These are phyloP conservation scores for Horisme vitalbata DNA, from an alignment of 2,888 invertebrate genomes.

Conservation along the genomic window DNA sequence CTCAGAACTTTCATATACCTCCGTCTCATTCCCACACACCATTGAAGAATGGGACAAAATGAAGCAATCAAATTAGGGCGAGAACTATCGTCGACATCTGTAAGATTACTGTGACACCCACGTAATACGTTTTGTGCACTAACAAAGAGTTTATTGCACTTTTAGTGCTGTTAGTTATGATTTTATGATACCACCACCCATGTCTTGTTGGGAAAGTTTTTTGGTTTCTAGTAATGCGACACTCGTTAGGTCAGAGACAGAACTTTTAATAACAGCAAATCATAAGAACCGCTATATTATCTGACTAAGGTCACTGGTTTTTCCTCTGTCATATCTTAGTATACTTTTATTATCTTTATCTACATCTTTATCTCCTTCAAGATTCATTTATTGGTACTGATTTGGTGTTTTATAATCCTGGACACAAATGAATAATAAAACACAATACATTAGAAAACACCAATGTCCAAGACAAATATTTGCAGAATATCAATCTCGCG, in stretches of 20 bases:
- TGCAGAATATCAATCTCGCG: no score
- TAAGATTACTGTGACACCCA: constrained; percentile 61
- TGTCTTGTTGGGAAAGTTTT: constrained; percentile 28
- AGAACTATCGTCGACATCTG: constrained; percentile 64
- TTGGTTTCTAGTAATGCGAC: neutral
- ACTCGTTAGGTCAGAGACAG: neutral
- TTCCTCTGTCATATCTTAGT: no score
- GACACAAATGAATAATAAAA: no score
- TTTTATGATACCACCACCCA: constrained; percentile 32
- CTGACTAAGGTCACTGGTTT: no score
- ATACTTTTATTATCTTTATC: no score
- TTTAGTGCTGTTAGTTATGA: constrained; percentile 47
- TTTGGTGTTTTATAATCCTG: no score
- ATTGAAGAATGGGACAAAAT: constrained; percentile 24
- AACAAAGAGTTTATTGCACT: constrained; percentile 69
- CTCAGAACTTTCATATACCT: constrained; percentile 39
- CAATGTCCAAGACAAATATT: no score
- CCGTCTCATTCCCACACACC: constrained; percentile 26
- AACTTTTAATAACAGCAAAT: no score
- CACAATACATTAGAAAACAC: no score
- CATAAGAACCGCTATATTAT: no score
- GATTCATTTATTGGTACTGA: no score
- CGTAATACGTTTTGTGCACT: constrained; percentile 44
- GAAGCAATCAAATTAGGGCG: constrained; percentile 46
- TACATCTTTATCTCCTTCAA: no score